These are phyloP conservation scores for Propithecus perrieri DNA, from an alignment of 2,797 vertebrate genomes.

Conservation along the genomic window DNA sequence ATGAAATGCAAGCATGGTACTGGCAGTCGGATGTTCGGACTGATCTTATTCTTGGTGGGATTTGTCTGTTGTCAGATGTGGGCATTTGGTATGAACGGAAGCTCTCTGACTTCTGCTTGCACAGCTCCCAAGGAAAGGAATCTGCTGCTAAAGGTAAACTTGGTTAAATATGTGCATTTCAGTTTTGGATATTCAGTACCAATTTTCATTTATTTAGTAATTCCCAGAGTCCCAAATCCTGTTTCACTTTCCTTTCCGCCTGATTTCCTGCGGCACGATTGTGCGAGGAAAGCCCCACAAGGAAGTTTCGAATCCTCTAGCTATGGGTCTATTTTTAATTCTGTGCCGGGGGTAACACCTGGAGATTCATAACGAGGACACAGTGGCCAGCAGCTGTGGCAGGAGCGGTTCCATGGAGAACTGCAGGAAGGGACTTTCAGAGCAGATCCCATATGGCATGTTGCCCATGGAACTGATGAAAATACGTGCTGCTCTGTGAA, in stretches of 20 bases:
- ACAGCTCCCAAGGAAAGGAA: background rate
- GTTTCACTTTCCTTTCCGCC: background rate
- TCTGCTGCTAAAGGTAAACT: accelerated
- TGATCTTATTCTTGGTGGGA: background rate
- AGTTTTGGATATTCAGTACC: background rate
- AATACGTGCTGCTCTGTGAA: accelerated
- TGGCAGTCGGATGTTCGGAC: background rate
- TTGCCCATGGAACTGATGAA: background rate
- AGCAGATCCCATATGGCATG: background rate
- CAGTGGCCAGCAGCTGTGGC: background rate
- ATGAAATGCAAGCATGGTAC: background rate
- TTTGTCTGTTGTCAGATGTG: background rate
- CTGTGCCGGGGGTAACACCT: background rate
- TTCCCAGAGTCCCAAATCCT: background rate
- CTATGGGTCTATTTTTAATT: background rate
- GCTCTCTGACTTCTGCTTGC: too few relatives aligned
- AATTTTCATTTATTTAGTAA: background rate
- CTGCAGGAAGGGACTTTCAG: too few relatives aligned
- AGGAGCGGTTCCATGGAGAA: background rate
- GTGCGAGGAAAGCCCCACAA: background rate
- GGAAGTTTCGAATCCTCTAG: background rate
- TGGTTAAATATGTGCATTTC: accelerated
- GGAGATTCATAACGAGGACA: background rate
- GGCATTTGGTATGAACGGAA: too few relatives aligned
- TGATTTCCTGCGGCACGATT: background rate